Evolutionary conservation across 2,113 vertebrate genomes (phyloP).

Genomic region (Oryzias melastigma): DNA sequence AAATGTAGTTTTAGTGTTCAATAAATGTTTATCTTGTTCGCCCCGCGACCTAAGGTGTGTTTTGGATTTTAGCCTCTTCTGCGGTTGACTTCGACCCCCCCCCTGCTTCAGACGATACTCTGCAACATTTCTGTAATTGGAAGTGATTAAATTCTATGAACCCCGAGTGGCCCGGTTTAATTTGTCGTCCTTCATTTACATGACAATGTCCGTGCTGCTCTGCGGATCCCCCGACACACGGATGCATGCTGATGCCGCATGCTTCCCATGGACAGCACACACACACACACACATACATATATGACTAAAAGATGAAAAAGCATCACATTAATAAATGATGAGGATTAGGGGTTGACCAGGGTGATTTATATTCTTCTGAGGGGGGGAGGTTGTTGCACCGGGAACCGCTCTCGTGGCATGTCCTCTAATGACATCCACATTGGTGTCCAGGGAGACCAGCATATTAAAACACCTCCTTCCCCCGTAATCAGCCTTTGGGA

Average conservation of each 20-base stretch:
- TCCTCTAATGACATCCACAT: constrained; percentile 51
- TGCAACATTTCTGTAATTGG: constrained; percentile 3
- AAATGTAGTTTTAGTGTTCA: no score
- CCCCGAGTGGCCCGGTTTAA: constrained; percentile 44
- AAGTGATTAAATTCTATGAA: constrained; percentile 57
- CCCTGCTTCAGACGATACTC: no score
- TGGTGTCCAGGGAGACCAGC: constrained; percentile 35
- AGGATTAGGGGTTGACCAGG: constrained; percentile 46
- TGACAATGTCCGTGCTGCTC: constrained; percentile 55
- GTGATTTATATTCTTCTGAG: constrained; percentile 47
- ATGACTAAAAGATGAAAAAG: constrained; percentile 24
- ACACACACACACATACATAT: not conserved
- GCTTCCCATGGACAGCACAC: not conserved
- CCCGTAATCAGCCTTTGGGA: not conserved
- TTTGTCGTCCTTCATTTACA: constrained; percentile 61
- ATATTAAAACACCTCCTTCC: constrained; percentile 22
- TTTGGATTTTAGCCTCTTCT: no score
- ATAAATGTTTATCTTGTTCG: no score
- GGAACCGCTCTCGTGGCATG: constrained; percentile 20
- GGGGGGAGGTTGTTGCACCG: constrained; percentile 17
- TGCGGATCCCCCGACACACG: constrained; percentile 18
- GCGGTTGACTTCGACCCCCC: no score
- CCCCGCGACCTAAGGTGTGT: no score
- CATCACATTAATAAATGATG: constrained; percentile 61
- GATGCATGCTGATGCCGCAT: constrained; percentile 23